These are phyloP conservation scores for Apomyelois bistriatella DNA, from an alignment of 2,888 invertebrate genomes.

Conservation along the genomic window DNA sequence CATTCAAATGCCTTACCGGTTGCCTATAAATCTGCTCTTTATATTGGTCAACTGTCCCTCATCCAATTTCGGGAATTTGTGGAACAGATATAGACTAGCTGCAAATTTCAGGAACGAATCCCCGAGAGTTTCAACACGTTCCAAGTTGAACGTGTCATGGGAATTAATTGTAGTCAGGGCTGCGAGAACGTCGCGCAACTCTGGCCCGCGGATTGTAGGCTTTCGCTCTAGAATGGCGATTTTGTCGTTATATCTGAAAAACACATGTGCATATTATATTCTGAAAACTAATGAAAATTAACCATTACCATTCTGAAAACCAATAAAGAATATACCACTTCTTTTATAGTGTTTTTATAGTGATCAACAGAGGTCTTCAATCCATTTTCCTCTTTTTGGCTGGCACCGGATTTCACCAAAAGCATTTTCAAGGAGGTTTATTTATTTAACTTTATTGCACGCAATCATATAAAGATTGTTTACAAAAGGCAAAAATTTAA, in stretches of 20 bases:
- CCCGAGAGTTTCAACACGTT: slow-evolving; percentile 92
- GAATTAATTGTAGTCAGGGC: slow-evolving; percentile 87
- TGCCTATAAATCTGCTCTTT: slow-evolving; percentile 87
- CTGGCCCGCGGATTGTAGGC: slow-evolving; percentile 56
- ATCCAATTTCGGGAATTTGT: slow-evolving; percentile 82
- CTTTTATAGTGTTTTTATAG: too few species aligned
- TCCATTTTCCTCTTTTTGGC: too few species aligned
- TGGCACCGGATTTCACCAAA: too few species aligned
- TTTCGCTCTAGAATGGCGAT: slow-evolving; percentile 39
- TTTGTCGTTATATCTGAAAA: slow-evolving; percentile 51
- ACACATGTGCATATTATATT: not conserved
- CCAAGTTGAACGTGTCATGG: slow-evolving; percentile 88
- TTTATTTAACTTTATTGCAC: too few species aligned
- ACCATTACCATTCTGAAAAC: too few species aligned
- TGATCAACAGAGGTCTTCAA: too few species aligned
- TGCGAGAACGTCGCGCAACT: slow-evolving; percentile 67
- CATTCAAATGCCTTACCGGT: slow-evolving; percentile 43
- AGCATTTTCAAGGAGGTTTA: too few species aligned
- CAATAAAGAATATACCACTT: not conserved
- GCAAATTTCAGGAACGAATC: slow-evolving; percentile 93
- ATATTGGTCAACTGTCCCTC: slow-evolving; percentile 90
- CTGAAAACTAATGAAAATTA: too few species aligned
- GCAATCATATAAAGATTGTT: too few species aligned
- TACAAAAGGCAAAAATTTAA: too few species aligned
- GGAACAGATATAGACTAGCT: slow-evolving; percentile 85